Evolutionary conservation across 2,797 vertebrate species (phyloP).

Genomic region (Philypnodon macrostomus): DNA sequence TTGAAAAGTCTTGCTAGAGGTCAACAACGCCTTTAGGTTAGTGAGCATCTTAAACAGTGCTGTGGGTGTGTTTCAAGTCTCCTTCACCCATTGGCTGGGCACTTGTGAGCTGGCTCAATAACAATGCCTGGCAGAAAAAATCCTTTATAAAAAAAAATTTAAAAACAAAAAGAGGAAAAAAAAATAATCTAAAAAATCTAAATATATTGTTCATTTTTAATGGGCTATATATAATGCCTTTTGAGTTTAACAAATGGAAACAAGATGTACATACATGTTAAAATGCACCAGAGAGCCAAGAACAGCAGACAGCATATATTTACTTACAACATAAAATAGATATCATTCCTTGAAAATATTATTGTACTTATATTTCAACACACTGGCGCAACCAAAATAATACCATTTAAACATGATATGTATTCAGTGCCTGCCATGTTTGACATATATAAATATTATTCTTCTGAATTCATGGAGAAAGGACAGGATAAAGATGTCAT

Average conservation of each 20-base stretch:
- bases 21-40: neutral
- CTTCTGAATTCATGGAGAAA: slow-evolving; percentile 10
- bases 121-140: too few relatives aligned
- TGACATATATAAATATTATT: slow-evolving; percentile 14
- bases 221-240: neutral
- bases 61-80: slow-evolving; percentile 45
- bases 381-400: neutral
- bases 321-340: too few relatives aligned
- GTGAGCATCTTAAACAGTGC: slow-evolving; percentile 7
- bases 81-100: slow-evolving; percentile 43
- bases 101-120: slow-evolving; percentile 15
- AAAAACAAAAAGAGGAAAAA: too few relatives aligned
- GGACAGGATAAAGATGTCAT: slow-evolving; percentile 15
- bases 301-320: too few relatives aligned
- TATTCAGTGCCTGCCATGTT: neutral
- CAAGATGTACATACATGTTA: slow-evolving; percentile 29
- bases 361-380: slow-evolving; percentile 2
- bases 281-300: neutral
- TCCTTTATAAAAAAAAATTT: too few relatives aligned
- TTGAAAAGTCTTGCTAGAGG: neutral
- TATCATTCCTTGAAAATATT: neutral
- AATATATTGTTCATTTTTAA: neutral
- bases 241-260: slow-evolving; percentile 16
- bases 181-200: too few relatives aligned
- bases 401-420: slow-evolving; percentile 16